Evolutionary conservation across 2,888 invertebrate species (phyloP).

Genomic region (Caenorhabditis zanzibari): DNA sequence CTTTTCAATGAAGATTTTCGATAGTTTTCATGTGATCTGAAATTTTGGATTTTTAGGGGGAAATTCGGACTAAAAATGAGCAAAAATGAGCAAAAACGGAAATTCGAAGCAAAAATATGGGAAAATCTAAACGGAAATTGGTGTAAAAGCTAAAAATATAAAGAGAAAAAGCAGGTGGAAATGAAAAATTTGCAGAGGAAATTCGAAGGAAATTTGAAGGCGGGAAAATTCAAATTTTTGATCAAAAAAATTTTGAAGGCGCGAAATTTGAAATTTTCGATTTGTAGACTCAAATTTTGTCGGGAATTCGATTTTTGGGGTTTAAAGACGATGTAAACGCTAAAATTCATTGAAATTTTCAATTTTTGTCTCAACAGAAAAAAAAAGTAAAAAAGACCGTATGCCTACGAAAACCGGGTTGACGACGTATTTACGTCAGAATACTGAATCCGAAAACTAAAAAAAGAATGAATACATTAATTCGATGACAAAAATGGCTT

Average conservation of each 20-base stretch:
- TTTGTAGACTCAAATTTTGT: too few species aligned
- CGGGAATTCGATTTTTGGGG: too few species aligned
- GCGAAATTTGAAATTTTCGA: background rate
- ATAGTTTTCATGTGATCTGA: background rate
- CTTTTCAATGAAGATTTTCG: conserved; percentile 9
- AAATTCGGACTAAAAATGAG: background rate
- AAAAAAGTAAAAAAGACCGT: too few species aligned
- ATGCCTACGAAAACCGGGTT: background rate
- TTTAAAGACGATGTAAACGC: too few species aligned
- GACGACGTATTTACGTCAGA: background rate
- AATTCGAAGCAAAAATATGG: too few species aligned
- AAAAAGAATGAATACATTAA: background rate
- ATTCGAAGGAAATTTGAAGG: background rate
- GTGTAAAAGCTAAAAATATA: background rate
- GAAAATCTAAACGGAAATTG: background rate
- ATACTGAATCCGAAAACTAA: background rate
- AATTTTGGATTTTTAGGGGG: too few species aligned
- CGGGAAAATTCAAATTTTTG: background rate
- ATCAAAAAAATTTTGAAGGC: background rate
- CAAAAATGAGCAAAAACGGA: background rate
- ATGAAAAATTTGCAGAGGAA: background rate
- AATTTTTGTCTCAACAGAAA: background rate
- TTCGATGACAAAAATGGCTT: background rate
- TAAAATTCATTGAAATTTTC: too few species aligned
- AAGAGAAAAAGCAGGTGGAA: conserved; percentile 13